Evolutionary conservation across 2,888 invertebrate species (phyloP).

Genomic region (Lepidocyrtoides sp.): DNA sequence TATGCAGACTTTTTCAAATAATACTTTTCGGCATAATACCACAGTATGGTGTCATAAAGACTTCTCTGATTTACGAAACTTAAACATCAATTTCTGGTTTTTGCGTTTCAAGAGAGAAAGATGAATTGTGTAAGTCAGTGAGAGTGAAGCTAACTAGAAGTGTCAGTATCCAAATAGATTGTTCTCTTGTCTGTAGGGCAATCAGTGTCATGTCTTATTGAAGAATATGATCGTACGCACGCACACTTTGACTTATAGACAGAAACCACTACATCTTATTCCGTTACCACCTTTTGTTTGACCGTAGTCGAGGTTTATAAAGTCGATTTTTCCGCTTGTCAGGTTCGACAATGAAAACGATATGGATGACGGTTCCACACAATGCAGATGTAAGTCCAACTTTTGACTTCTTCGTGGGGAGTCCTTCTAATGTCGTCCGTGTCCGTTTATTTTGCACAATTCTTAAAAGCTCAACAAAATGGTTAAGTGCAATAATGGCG

Average conservation of each 20-base stretch:
- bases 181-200: slow-evolving; percentile 45
- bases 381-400: slow-evolving; percentile 53
- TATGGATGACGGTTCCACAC: slow-evolving; percentile 58
- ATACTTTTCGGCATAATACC: too few species aligned
- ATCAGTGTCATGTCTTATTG: slow-evolving; percentile 66
- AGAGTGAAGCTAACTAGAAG: slow-evolving; percentile 17
- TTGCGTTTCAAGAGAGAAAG: slow-evolving; percentile 1
- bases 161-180: slow-evolving; percentile 55
- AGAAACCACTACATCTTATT: slow-evolving; percentile 68
- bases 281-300: slow-evolving; percentile 75
- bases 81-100: neutral
- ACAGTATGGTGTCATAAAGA: too few species aligned
- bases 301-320: slow-evolving; percentile 52
- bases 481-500: slow-evolving; percentile 17
- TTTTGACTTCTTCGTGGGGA: slow-evolving; percentile 77
- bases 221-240: slow-evolving; percentile 13
- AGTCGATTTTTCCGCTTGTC: slow-evolving; percentile 76
- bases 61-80: neutral
- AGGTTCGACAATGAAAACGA: slow-evolving; percentile 55
- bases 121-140: neutral
- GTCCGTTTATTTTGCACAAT: slow-evolving; percentile 72
- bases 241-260: too few species aligned
- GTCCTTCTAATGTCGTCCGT: slow-evolving; percentile 49
- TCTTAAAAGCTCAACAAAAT: slow-evolving; percentile 40
- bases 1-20: too few species aligned